Base-by-base conservation (phyloP, 2,888 invertebrate genomes). In the Camptogramma bilineatum region DNA sequence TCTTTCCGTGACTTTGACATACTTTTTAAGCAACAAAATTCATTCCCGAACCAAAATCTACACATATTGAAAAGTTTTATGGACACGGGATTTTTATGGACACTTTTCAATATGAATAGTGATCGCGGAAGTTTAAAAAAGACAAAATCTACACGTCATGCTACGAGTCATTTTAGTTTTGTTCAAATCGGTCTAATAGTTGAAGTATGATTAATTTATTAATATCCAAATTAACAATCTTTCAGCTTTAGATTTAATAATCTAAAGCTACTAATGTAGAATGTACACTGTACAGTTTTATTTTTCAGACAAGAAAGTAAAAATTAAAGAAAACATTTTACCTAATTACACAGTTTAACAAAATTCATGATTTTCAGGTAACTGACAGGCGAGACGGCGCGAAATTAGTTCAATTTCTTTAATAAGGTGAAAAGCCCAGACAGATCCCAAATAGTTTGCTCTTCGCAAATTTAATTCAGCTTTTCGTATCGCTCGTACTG, bases 341-440 rank as follows among this genome's bases (percentile, higher is more conserved):
- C 16, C 44, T 44, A 0, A 44, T 7, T 17, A 44, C 13, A 7
- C 5, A 44, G 17, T 44, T 44, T 44, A 16, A 44, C 16, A 42
- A 42, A 42, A 39, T 39, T 39, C 16, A 44, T 5, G 44, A 17
- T 44, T 44, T 17, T 44, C 44, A 17, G 44, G 44, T 44, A 44
- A 16, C 44, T 17, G 39, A 52, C 19, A 39, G 34, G 3, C 5
- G 18, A 55, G 51, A 47, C 47, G 28, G 52, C 42, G 18, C 42
- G 16, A 48, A 62, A 52, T 63, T 52, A 52, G 48, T 57, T 62
- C 10, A 62, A 48, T 52, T 42, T 52, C 24, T 24, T 31, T 48
- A 48, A 42, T 44, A 52, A 57, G 39, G 24, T 24, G 34, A 46
- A 58, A 46, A 58, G n/a, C 31, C 24, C 24, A 44, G 44, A 44